Evolutionary conservation across 2,888 invertebrate genomes (phyloP), one percentile per base, ranked within the genome.

Genomic region (Serrognathus titanus): DNA sequence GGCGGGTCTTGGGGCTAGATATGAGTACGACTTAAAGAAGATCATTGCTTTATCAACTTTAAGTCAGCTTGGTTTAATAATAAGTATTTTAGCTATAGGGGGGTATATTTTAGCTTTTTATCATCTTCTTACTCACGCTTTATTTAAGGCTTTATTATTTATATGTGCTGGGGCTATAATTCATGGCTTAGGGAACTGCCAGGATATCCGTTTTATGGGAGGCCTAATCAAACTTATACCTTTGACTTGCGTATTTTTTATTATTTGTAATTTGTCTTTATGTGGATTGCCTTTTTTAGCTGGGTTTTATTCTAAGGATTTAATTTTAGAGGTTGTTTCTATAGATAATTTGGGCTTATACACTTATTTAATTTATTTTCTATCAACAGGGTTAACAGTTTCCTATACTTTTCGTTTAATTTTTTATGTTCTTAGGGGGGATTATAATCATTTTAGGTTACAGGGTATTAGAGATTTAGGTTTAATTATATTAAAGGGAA

Each of bases 41-140:
- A 86, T 88, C 83, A 87, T 90, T 86, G 89, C 88, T 71, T 79
- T 87, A 70, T 88, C 89, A 1, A 89, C 88, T 63, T 81, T 90
- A 76, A 89, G 88, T 1, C 89, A 90, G 71, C 79, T 90, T 72
- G 88, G 88, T 0, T 80, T 90, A 72, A 89, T 90, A 82, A 85
- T 89, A 74, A 73, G 78, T 63, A 73, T 76, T 68, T 69, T 84
- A 62, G 66, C 74, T 7, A 58, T 82, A 65, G 77, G 78, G 0
- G 76, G 80, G 58, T 69, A 71, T 62, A 74, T 80, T 58, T 79
- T 88, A 69, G 81, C 85, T 66, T 87, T 86, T 82, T 87, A 87
- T 82, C 88, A 89, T 83, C 76, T 88, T 71, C 77, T 88, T 72
- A 84, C 81, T 63, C n/a, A n/a, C n/a, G n/a, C n/a, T n/a, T n/a